These are phyloP conservation scores for Neelides sp. DNA, from an alignment of 1,140 invertebrate species.

Conservation along the genomic window DNA sequence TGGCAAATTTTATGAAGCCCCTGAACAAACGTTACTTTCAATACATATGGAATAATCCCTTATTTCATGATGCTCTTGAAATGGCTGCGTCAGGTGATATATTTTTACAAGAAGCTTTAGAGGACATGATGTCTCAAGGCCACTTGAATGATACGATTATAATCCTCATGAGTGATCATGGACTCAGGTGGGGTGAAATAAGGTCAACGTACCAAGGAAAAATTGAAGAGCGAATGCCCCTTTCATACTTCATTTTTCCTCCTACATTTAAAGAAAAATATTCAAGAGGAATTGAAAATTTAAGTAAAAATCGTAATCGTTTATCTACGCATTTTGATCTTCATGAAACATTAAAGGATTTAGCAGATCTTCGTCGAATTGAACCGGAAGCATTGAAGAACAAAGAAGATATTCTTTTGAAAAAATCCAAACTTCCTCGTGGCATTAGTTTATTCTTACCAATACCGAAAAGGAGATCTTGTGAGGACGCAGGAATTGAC, in stretches of 20 bases:
- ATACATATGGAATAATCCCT: too few relatives aligned
- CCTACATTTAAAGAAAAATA: constrained; percentile 20
- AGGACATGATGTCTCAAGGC: too few relatives aligned
- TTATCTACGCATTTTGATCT: constrained; percentile 31
- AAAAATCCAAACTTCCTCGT: neutral
- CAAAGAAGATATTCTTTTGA: too few relatives aligned
- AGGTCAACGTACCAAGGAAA: constrained; percentile 34
- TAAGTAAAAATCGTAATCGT: constrained; percentile 33
- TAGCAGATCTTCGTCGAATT: neutral
- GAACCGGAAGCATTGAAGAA: neutral
- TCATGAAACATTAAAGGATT: constrained; percentile 23
- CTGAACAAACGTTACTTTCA: too few relatives aligned
- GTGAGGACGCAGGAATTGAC: constrained; percentile 22
- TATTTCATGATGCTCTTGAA: too few relatives aligned
- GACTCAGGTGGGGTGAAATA: constrained; percentile 70
- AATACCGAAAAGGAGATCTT: constrained; percentile 17
- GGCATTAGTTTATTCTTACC: constrained; percentile 18
- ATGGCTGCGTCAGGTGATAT: too few relatives aligned
- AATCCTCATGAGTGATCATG: constrained; percentile 82
- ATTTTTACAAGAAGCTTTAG: too few relatives aligned
- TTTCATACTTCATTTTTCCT: constrained; percentile 24
- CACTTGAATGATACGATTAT: constrained; percentile 44
- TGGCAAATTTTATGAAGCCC: too few relatives aligned
- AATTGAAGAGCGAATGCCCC: constrained; percentile 30
- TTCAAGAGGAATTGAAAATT: constrained; percentile 12